Conservation (phyloP, 2,113 vertebrate genomes). For the Chloebia gouldiae region DNA sequence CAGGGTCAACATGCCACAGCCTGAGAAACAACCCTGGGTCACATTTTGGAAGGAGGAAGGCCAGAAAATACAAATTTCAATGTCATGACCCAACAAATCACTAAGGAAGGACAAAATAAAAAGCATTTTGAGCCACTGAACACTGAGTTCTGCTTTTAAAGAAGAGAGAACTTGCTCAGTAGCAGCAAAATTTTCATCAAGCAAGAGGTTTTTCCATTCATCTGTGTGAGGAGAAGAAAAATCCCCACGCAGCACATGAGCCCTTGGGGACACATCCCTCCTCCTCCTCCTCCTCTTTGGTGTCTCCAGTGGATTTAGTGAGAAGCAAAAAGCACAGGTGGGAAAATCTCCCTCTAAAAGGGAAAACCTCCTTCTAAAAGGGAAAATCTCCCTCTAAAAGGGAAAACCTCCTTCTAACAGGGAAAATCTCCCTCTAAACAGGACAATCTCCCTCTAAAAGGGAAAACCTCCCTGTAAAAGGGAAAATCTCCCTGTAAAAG, state of each 20-base stretch:
- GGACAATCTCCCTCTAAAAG: no score
- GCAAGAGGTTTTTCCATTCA: conserved; percentile 4
- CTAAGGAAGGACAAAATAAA: not conserved
- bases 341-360: not conserved
- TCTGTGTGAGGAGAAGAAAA: not conserved
- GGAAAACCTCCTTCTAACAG: not conserved
- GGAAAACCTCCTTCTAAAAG: not conserved
- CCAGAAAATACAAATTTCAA: not conserved
- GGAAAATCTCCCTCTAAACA: no score
- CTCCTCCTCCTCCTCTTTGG: not conserved
- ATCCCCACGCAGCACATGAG: not conserved
- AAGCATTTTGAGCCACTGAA: not conserved
- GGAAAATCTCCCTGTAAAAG: no score
- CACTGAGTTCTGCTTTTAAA: not conserved
- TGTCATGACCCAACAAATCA: not conserved
- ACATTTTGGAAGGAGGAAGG: not conserved
- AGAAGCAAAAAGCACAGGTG: not conserved
- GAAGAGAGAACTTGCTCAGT: not conserved
- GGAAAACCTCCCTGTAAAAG: no score
- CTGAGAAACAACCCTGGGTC: conserved; percentile 4
- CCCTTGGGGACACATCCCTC: not conserved
- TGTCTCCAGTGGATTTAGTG: not conserved
- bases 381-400: not conserved
- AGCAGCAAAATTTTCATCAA: conserved; percentile 18
- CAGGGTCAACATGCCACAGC: not conserved